phyloP scores from a whole-genome alignment of 2,113 vertebrate species.

The Laticauda colubrina region DNA sequence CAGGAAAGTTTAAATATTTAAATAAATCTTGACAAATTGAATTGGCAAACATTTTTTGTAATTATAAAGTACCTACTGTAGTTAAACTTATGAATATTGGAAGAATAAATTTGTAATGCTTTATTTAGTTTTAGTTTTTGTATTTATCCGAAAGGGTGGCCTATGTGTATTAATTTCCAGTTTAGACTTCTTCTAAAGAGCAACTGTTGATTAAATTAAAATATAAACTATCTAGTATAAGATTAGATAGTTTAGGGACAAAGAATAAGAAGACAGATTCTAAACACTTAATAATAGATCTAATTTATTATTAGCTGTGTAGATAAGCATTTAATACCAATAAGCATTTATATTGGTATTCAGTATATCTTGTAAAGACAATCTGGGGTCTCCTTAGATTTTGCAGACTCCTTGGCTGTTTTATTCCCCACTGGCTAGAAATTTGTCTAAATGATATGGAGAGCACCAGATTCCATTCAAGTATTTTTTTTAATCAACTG shows the following conservation, averaged over 20 bases:
- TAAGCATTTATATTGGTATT: background rate
- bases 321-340: background rate
- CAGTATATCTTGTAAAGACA: background rate
- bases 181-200: background rate
- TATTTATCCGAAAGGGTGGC: background rate
- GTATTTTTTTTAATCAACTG: background rate
- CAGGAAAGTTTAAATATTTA: background rate
- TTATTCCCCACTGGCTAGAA: background rate
- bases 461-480: background rate
- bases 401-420: background rate
- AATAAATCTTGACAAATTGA: background rate
- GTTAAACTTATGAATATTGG: background rate
- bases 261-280: background rate
- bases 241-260: background rate
- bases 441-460: background rate
- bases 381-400: background rate
- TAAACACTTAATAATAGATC: background rate
- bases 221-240: background rate
- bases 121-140: background rate
- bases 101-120: background rate
- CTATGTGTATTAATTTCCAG: background rate
- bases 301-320: background rate
- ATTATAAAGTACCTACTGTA: background rate
- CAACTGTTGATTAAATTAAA: background rate
- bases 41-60: background rate